phyloP scores from a whole-genome alignment of 2,797 vertebrate species.

The Coluber constrictor region DNA sequence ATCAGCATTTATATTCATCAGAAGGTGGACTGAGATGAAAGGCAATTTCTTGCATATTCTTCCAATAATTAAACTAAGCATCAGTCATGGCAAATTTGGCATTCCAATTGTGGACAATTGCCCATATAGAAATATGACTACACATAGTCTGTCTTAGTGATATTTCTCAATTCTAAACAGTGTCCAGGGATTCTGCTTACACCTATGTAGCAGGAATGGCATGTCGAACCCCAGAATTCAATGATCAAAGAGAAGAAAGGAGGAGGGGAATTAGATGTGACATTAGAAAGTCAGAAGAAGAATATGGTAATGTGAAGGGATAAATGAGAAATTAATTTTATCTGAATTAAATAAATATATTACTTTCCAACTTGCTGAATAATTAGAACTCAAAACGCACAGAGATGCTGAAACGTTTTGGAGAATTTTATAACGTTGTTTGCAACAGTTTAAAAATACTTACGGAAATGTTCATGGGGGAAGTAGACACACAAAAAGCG shows the following conservation, averaged over 20 bases:
- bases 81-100: not conserved
- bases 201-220: not conserved
- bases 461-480: not conserved
- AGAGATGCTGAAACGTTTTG: not conserved
- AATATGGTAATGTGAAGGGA: not conserved
- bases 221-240: not conserved
- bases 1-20: conserved; percentile 2
- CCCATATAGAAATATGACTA: not conserved
- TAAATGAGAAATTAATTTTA: not conserved
- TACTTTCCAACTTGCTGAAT: not conserved
- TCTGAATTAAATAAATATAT: not conserved
- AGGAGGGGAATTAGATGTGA: not conserved
- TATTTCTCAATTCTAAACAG: not conserved
- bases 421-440: not conserved
- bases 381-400: not conserved
- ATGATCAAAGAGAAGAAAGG: not conserved
- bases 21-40: conserved; percentile 10
- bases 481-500: not conserved
- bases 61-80: not conserved
- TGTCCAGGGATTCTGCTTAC: not conserved
- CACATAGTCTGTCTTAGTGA: not conserved
- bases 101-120: not conserved
- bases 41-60: not conserved
- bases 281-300: not conserved
- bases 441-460: not conserved